Evolutionary conservation across 2,888 invertebrate species (phyloP).

Genomic region (Adelphocoris suturalis): DNA sequence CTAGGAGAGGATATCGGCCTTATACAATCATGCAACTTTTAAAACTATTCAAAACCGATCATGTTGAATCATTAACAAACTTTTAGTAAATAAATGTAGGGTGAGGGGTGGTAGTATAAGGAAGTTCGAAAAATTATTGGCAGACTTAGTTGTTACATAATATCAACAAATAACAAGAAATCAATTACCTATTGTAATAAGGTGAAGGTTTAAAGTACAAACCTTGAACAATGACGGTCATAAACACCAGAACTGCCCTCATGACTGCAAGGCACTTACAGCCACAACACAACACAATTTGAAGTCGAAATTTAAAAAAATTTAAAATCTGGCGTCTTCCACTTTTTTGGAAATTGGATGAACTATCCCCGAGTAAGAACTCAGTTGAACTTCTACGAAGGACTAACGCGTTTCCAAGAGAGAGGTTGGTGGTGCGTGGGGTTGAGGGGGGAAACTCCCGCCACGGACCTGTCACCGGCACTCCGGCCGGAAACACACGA

Average conservation of each 20-base stretch:
- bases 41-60: not conserved
- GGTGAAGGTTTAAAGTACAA: not conserved
- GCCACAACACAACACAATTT: conserved; percentile 31
- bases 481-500: not conserved
- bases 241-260: conserved; percentile 37
- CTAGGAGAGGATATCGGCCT: not conserved
- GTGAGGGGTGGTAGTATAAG: too few relatives aligned
- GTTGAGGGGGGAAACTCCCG: conserved; percentile 37
- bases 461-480: conserved; percentile 33
- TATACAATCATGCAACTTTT: not conserved
- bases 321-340: not conserved
- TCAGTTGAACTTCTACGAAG: conserved; percentile 15
- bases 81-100: not conserved
- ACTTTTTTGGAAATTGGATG: not conserved
- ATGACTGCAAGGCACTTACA: conserved; percentile 48
- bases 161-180: too few relatives aligned
- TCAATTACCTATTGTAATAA: too few relatives aligned
- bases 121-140: too few relatives aligned
- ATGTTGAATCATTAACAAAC: too few relatives aligned
- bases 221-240: conserved; percentile 52
- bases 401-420: conserved; percentile 33
- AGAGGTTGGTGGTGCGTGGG: not conserved
- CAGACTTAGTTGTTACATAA: too few relatives aligned
- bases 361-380: conserved; percentile 3
- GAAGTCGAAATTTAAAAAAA: not conserved